Conservation (phyloP, 2,113 vertebrate species). For the Cairina moschata region DNA sequence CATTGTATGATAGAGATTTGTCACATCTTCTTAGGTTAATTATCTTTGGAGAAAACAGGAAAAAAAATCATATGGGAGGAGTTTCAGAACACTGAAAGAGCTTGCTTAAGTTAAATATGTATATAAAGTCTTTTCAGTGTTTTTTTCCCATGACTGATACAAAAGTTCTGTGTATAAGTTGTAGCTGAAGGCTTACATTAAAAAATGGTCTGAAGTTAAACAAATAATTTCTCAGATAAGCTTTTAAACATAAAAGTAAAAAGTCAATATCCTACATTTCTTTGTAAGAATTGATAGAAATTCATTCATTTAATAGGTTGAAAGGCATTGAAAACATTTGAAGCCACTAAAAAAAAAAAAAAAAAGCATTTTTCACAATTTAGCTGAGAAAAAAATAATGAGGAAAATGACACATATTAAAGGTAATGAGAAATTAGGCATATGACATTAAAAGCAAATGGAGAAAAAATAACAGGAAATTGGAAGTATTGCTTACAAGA, state of each 20-base stretch:
- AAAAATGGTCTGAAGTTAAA: background rate
- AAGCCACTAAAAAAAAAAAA: background rate
- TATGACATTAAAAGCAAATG: background rate
- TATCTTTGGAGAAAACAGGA: background rate
- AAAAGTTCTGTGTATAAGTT: background rate
- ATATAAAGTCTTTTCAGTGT: background rate
- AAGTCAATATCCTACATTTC: background rate
- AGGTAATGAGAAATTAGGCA: background rate
- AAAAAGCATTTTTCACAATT: background rate
- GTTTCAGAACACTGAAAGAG: background rate
- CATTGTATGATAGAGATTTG: background rate
- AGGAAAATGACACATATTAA: background rate
- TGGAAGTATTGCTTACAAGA: background rate
- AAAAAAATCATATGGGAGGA: background rate
- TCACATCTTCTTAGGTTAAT: background rate
- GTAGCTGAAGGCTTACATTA: background rate
- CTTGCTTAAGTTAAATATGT: background rate
- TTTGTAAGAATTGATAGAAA: background rate
- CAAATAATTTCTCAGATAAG: background rate
- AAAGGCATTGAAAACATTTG: background rate
- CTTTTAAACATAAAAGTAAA: background rate
- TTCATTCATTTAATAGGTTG: background rate
- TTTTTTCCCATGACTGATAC: background rate
- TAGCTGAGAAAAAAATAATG: background rate
- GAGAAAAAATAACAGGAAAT: background rate